Conservation (phyloP, 1,140 invertebrate species). For the Drosophila dunni region DNA sequence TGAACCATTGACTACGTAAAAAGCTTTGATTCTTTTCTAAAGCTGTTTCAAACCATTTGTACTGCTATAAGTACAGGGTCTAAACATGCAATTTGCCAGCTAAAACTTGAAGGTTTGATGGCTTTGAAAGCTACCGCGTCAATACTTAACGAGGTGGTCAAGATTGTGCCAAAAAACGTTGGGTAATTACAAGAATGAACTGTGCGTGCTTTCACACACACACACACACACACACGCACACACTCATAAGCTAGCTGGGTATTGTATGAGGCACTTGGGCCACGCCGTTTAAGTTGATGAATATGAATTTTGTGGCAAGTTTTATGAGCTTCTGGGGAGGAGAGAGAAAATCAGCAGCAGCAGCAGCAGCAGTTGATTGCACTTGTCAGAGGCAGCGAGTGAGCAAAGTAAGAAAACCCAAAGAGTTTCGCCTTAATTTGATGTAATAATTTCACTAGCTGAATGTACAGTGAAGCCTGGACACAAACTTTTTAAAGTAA, state of each 20-base stretch:
- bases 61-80: not conserved
- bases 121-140: conserved; percentile 64
- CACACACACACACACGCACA: conserved; percentile 12
- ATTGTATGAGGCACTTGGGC: conserved; percentile 44
- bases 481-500: not conserved
- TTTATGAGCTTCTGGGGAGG: conserved; percentile 44
- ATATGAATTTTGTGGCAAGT: conserved; percentile 66
- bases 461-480: conserved; percentile 3
- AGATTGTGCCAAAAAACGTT: conserved; percentile 77
- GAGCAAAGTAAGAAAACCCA: conserved; percentile 7
- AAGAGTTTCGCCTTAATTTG: conserved; percentile 43
- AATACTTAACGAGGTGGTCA: conserved; percentile 75
- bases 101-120: conserved; percentile 1
- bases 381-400: conserved; percentile 15
- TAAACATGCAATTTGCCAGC: conserved; percentile 56
- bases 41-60: too few species aligned
- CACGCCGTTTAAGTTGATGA: conserved; percentile 69
- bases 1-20: too few species aligned
- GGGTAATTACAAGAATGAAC: conserved; percentile 63
- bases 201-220: conserved; percentile 33
- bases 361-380: conserved; percentile 29
- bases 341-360: conserved; percentile 37
- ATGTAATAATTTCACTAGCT: conserved; percentile 50
- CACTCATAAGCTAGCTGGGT: not conserved
- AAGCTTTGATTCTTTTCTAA: too few species aligned